These are phyloP conservation scores for Trididemnum nubilum DNA, from an alignment of 23 tunicate genomes.

Conservation along the genomic window DNA sequence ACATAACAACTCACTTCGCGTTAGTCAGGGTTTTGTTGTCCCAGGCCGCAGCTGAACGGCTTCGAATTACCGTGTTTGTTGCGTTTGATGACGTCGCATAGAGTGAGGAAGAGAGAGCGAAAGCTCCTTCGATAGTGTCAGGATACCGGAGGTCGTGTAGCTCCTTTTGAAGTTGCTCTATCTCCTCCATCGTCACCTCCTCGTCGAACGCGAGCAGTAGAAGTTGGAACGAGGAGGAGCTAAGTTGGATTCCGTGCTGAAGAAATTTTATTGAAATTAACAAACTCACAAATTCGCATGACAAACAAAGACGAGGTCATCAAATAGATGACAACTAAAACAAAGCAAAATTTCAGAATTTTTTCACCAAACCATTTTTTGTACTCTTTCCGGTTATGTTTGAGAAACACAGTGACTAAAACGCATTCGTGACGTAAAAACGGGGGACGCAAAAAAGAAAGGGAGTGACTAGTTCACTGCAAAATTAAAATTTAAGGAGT, in stretches of 20 bases:
- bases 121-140: slow-evolving; percentile 62
- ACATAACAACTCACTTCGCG: neutral
- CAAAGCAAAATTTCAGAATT: too few species aligned
- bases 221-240: slow-evolving; percentile 78
- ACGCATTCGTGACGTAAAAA: too few species aligned
- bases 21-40: neutral
- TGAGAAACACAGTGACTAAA: too few species aligned
- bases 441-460: too few species aligned
- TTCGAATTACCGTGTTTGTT: slow-evolving; percentile 15
- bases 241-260: slow-evolving; percentile 69
- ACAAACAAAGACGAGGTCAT: too few species aligned
- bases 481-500: too few species aligned
- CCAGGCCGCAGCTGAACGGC: slow-evolving; percentile 6
- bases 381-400: too few species aligned
- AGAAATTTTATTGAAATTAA: neutral
- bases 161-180: slow-evolving; percentile 38
- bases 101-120: slow-evolving; percentile 45
- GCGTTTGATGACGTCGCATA: neutral
- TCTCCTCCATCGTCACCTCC: slow-evolving; percentile 73
- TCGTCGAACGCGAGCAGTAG: slow-evolving; percentile 71
- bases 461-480: too few species aligned
- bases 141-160: slow-evolving; percentile 77
- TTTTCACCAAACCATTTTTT: too few species aligned
- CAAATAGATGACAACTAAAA: too few species aligned
- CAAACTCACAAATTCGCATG: too few species aligned